phyloP scores from a whole-genome alignment of 2,888 invertebrate genomes.

The Eupithecia dodoneata region DNA sequence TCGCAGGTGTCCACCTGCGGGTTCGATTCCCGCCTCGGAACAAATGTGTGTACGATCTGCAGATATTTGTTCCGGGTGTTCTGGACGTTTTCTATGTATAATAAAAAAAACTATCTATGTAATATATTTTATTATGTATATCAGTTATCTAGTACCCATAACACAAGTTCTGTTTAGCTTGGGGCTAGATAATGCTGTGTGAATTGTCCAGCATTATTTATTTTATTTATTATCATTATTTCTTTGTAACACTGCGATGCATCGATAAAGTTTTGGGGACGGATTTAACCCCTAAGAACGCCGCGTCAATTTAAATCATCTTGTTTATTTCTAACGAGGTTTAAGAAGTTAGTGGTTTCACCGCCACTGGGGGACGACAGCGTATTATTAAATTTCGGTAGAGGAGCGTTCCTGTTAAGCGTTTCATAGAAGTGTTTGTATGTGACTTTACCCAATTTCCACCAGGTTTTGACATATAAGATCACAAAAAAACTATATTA shows the following conservation, averaged over 20 bases:
- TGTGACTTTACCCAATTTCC: background rate
- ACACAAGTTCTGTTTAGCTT: too few species aligned
- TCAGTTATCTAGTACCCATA: too few species aligned
- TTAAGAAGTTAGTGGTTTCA: slow-evolving; percentile 70
- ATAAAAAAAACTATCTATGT: too few species aligned
- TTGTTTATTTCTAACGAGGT: slow-evolving; percentile 35
- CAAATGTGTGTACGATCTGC: too few species aligned
- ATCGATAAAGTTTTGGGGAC: background rate
- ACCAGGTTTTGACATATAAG: background rate
- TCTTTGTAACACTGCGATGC: background rate
- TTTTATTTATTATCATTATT: too few species aligned
- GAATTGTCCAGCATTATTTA: too few species aligned
- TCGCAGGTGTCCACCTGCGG: too few species aligned
- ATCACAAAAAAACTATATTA: background rate
- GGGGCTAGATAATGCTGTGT: too few species aligned
- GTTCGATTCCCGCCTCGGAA: too few species aligned
- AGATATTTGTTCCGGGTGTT: too few species aligned
- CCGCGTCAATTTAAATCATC: slow-evolving; percentile 3
- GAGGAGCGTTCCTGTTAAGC: slow-evolving; percentile 17
- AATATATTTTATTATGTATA: too few species aligned
- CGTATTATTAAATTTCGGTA: slow-evolving; percentile 70
- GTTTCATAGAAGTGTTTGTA: slow-evolving; percentile 15
- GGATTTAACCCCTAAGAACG: background rate
- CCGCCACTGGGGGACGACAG: slow-evolving; percentile 54
- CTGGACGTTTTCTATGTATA: too few species aligned